A percentile compares a stretch with the other conserved stretches of the same genome.
Conservation (phyloP, 2,888 invertebrate genomes). For the Meganola albula region DNA sequence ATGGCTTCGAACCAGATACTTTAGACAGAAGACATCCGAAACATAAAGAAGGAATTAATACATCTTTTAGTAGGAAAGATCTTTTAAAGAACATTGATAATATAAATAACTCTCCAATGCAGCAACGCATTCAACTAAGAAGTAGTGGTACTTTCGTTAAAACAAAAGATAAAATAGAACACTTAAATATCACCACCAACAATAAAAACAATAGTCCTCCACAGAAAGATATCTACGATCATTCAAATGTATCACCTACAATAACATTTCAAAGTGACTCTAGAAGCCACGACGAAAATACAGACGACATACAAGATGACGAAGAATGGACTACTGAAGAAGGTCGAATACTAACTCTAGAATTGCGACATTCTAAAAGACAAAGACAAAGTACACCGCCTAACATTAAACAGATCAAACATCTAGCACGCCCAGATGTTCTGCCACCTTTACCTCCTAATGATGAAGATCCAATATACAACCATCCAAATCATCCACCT, state of each 20-base stretch:
- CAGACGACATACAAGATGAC: slow-evolving; percentile 48
- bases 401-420: slow-evolving; percentile 63
- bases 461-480: slow-evolving; percentile 74
- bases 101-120: slow-evolving; percentile 36
- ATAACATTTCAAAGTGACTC: slow-evolving; percentile 47
- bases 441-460: slow-evolving; percentile 80
- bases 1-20: slow-evolving; percentile 91
- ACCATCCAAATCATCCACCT: slow-evolving; percentile 77
- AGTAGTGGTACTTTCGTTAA: slow-evolving; percentile 85
- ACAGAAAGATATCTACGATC: slow-evolving; percentile 67
- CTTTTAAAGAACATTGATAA: slow-evolving; percentile 48
- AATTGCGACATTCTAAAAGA: slow-evolving; percentile 84
- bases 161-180: slow-evolving; percentile 51
- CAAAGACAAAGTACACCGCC: slow-evolving; percentile 80
- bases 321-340: slow-evolving; percentile 69
- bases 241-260: slow-evolving; percentile 51
- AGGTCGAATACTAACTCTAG: slow-evolving; percentile 82
- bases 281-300: slow-evolving; percentile 45
- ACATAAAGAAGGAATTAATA: slow-evolving; percentile 45
- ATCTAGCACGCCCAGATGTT: slow-evolving; percentile 80
- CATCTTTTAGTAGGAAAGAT: slow-evolving; percentile 55
- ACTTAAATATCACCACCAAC: too few relatives aligned
- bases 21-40: slow-evolving; percentile 85
- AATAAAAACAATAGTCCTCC: too few relatives aligned
- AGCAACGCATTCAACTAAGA: slow-evolving; percentile 80